Evolutionary conservation across 2,888 invertebrate species (phyloP).

Genomic region (Eupithecia tripunctaria): DNA sequence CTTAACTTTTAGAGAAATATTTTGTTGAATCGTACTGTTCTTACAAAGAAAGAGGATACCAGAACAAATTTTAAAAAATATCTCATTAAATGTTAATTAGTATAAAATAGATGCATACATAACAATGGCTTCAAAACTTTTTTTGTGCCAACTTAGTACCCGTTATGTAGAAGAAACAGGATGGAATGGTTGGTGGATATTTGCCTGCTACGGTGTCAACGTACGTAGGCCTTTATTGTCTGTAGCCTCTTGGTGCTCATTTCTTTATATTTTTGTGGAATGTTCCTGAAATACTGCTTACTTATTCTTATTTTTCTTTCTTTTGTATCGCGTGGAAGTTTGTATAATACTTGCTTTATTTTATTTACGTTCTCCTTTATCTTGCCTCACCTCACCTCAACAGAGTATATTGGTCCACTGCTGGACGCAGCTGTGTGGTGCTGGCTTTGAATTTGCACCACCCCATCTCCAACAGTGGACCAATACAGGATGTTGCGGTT

Average conservation of each 20-base stretch:
- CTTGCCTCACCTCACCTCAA: not conserved
- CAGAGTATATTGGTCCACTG: too few relatives aligned
- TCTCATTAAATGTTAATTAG: not conserved
- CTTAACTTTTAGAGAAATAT: too few relatives aligned
- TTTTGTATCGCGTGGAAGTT: not conserved
- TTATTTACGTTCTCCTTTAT: not conserved
- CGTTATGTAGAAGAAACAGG: conserved; percentile 18
- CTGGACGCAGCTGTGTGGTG: too few relatives aligned
- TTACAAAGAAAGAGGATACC: not conserved
- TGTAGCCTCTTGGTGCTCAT: conserved; percentile 17
- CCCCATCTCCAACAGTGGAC: too few relatives aligned
- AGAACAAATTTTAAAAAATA: not conserved
- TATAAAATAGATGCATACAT: not conserved
- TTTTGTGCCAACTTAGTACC: conserved; percentile 1
- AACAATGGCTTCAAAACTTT: not conserved
- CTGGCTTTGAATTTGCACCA: too few relatives aligned
- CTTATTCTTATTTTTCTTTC: not conserved
- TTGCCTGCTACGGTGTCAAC: conserved; percentile 27
- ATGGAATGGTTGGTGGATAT: conserved; percentile 27
- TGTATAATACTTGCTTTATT: not conserved
- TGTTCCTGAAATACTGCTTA: not conserved
- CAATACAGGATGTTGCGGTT: too few relatives aligned
- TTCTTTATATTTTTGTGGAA: conserved; percentile 15
- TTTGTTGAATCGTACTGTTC: too few relatives aligned
- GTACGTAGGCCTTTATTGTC: conserved; percentile 14